These are phyloP conservation scores for Cheumatopsyche charites DNA, from an alignment of 1,140 invertebrate genomes.

Conservation along the genomic window DNA sequence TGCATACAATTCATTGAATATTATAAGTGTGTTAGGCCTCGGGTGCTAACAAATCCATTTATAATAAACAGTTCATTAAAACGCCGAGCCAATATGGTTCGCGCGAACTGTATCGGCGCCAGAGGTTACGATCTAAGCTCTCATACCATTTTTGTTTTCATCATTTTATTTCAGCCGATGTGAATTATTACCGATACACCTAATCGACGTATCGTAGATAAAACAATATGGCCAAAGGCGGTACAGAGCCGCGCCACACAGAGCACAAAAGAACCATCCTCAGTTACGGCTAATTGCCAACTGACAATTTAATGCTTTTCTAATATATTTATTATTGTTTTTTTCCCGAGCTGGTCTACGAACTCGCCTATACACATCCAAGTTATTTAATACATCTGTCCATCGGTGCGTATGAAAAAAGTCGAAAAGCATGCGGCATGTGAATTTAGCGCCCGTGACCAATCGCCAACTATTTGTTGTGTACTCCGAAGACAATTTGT, in stretches of 20 bases:
- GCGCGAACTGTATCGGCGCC: no score
- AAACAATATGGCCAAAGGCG: conserved; percentile 17
- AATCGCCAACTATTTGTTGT: conserved; percentile 38
- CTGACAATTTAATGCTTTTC: conserved; percentile 37
- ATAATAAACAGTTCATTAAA: no score
- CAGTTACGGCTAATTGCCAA: conserved; percentile 34
- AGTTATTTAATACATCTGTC: background rate
- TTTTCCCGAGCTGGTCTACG: background rate
- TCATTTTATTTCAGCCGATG: background rate
- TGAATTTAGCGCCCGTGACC: conserved; percentile 34
- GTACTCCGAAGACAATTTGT: conserved; percentile 35
- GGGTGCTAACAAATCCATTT: no score
- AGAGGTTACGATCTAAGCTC: no score
- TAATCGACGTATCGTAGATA: conserved; percentile 15
- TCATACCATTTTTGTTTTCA: no score
- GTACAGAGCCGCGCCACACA: background rate
- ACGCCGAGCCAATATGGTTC: no score
- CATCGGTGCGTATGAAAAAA: background rate
- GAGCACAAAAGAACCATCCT: conserved; percentile 11
- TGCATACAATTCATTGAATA: no score
- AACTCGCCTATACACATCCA: background rate
- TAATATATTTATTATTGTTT: conserved; percentile 38
- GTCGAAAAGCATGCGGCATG: conserved; percentile 6
- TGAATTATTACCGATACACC: conserved; percentile 18
- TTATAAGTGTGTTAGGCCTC: no score